These are phyloP conservation scores for Hydrolagus affinis DNA, from an alignment of 2,113 vertebrate species.

Conservation along the genomic window DNA sequence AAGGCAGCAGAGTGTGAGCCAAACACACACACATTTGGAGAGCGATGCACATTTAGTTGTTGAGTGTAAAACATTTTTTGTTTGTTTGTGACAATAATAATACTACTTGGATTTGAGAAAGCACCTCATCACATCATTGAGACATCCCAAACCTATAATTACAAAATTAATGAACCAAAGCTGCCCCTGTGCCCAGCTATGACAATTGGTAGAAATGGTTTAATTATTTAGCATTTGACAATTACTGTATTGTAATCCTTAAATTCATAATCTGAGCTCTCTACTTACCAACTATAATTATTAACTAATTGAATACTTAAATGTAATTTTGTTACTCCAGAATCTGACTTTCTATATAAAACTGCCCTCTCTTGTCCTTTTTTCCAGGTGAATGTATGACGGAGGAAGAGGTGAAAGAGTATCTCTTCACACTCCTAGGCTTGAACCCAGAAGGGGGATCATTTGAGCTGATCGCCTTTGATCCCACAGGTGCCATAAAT, in stretches of 20 bases:
- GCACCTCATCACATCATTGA: no score
- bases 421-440: constrained; percentile 63
- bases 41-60: not conserved
- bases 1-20: not conserved
- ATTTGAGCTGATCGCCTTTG: constrained; percentile 37
- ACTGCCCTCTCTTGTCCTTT: constrained; percentile 9
- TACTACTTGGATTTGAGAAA: no score
- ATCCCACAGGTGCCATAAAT: constrained; percentile 48
- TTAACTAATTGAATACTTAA: not conserved
- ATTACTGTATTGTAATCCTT: not conserved
- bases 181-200: not conserved
- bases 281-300: not conserved
- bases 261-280: not conserved
- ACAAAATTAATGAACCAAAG: not conserved
- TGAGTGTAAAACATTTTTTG: not conserved
- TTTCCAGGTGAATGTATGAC: constrained; percentile 78
- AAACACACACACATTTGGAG: not conserved
- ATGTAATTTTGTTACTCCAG: no score
- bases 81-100: no score
- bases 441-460: constrained; percentile 46
- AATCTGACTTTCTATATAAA: constrained; percentile 15
- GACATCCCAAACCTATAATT: not conserved
- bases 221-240: not conserved
- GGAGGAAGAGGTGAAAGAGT: constrained; percentile 66
- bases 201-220: not conserved